Percentiles rank a stretch among this genome's conserved stretches.
phyloP scores from a whole-genome alignment of 2,888 invertebrate species.

The Phortica magna region DNA sequence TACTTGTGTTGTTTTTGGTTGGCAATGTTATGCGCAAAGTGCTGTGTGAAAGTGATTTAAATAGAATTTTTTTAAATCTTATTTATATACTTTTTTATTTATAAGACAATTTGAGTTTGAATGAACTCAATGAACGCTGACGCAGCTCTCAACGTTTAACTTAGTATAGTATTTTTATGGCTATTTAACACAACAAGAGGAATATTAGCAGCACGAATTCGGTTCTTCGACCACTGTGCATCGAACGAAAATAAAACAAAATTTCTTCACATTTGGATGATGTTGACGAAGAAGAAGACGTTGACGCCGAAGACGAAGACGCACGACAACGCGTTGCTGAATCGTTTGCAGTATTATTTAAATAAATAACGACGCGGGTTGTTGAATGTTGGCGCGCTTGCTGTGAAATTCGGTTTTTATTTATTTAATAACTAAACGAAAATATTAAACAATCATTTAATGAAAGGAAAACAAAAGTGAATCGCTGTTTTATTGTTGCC shows the following conservation, averaged over 20 bases:
- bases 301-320: background rate
- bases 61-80: too few species aligned
- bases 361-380: constrained; percentile 10
- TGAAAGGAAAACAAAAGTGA: background rate
- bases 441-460: background rate
- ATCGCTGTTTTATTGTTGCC: background rate
- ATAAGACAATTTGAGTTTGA: too few species aligned
- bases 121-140: too few species aligned
- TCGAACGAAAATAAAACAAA: constrained; percentile 14
- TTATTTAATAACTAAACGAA: background rate
- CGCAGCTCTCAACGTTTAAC: too few species aligned
- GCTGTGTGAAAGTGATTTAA: too few species aligned
- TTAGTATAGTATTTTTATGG: too few species aligned
- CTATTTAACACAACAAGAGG: too few species aligned
- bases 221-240: constrained; percentile 2
- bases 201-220: background rate
- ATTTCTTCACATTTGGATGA: background rate
- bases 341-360: background rate
- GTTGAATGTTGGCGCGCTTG: background rate
- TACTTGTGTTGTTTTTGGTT: too few species aligned
- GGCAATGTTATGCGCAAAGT: too few species aligned
- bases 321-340: background rate
- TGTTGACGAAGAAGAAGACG: background rate
- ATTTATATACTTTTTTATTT: too few species aligned
- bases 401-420: background rate